Evolutionary conservation across 2,113 vertebrate genomes (phyloP).

Genomic region (Thunnus maccoyii): DNA sequence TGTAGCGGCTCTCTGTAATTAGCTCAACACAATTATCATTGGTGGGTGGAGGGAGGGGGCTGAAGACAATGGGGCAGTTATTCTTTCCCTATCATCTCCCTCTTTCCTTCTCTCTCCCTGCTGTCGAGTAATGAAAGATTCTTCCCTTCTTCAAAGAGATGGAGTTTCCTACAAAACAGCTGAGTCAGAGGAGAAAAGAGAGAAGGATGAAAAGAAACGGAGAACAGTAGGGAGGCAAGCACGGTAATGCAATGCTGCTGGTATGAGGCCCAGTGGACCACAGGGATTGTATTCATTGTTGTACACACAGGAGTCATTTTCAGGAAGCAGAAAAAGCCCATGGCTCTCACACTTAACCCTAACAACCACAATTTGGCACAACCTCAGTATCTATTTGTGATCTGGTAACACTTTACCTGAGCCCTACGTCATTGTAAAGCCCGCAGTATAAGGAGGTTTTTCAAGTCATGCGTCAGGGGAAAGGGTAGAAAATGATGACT

Average conservation of each 20-base stretch:
- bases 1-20: conserved; percentile 85
- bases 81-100: conserved; percentile 83
- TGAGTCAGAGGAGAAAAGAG: conserved; percentile 85
- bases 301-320: conserved; percentile 73
- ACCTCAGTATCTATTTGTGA: conserved; percentile 61
- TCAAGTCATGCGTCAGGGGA: conserved; percentile 62
- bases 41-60: conserved; percentile 54
- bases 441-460: conserved; percentile 53
- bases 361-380: conserved; percentile 64
- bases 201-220: conserved; percentile 78
- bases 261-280: conserved; percentile 77
- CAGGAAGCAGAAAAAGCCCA: conserved; percentile 57
- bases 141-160: conserved; percentile 85
- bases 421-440: conserved; percentile 65
- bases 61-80: conserved; percentile 85
- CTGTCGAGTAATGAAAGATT: conserved; percentile 88
- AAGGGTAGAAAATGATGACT: conserved; percentile 58
- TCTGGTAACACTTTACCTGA: conserved; percentile 78
- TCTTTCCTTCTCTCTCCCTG: conserved; percentile 71
- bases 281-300: conserved; percentile 76
- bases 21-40: conserved; percentile 74
- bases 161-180: conserved; percentile 86
- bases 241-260: conserved; percentile 70
- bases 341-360: conserved; percentile 66
- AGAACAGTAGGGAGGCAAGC: conserved; percentile 75